Evolutionary conservation across 2,113 vertebrate genomes (phyloP), one percentile per base, ranked within the genome.

Genomic region (Ctenomys sociabilis): DNA sequence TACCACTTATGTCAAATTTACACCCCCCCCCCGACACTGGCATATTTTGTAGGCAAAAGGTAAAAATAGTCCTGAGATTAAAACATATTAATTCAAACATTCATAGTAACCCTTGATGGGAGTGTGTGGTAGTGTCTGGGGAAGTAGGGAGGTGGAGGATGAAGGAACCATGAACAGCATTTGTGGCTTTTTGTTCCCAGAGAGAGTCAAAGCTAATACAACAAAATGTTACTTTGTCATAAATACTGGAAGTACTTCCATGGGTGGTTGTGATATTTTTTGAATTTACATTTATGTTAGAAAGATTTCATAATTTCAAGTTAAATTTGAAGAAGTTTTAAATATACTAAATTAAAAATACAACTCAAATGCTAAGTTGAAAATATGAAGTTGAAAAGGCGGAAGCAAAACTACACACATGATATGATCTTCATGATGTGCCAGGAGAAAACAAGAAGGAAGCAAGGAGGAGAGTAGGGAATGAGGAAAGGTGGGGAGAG

Each of bases 311-410:
- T 61, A 75, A 88, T 81, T 93, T 96, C 83, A 52, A 86, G 78
- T 93, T 63, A 83, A 94, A 83, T 49, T 92, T 81, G 30, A 10
- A 83, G 66, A 89, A 83, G 28, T 63, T 90, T 81, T 70, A 24
- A 72, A 91, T 90, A 84, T 26, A 11, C 72, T 28, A 92, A 88
- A 35, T 64, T 64, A 72, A 73, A 93, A 80, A 75, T n/a, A 40
- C n/a, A 59, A 72, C 52, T 90, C 61, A 89, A 80, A 83, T 94
- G 86, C 45, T 94, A 94, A 93, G 30, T 61, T 82, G 54, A 85
- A 93, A 84, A 93, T n/a, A 28, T 93, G 26, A 93, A 63, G 30
- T 77, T 78, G 82, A 77, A 90, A 87, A 88, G 72, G 64, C 61
- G 77, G 45, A 93, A 70, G 28, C 87, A 22, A 85, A 90, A 88